phyloP scores from a whole-genome alignment of 30 jellyfish, hydroid and myxozoan genomes.

The Cassiopea andromeda region DNA sequence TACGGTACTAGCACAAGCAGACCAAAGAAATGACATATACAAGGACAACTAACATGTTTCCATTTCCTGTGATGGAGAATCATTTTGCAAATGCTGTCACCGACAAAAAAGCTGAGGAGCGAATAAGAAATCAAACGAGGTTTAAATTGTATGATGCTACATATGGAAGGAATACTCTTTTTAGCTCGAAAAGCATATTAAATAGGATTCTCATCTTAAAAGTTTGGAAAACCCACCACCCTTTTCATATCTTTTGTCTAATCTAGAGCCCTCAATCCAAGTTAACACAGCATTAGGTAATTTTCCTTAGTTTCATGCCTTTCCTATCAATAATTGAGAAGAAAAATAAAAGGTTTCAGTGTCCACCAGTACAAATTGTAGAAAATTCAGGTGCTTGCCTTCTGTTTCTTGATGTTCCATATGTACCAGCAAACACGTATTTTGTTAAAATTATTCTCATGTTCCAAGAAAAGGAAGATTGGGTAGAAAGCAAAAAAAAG shows the following conservation, averaged over 20 bases:
- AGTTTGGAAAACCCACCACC: not conserved
- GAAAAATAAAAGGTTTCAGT: conserved; percentile 8
- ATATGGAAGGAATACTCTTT: conserved; percentile 13
- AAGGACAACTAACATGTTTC: not conserved
- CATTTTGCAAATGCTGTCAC: conserved; percentile 29
- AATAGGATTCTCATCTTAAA: conserved; percentile 12
- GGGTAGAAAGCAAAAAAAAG: not conserved
- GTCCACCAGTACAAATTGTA: not conserved
- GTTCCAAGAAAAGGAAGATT: not conserved
- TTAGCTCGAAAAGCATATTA: conserved; percentile 5
- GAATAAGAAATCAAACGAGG: conserved; percentile 10
- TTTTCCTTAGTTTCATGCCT: conserved; percentile 23
- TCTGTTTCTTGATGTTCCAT: conserved; percentile 16
- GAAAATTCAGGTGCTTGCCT: conserved; percentile 28
- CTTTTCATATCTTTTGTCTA: conserved; percentile 23
- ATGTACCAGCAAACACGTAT: not conserved
- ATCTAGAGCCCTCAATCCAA: conserved; percentile 20
- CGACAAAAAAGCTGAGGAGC: conserved; percentile 1
- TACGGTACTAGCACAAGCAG: conserved; percentile 23
- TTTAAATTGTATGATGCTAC: conserved; percentile 5
- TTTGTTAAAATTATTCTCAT: not conserved
- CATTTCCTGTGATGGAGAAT: conserved; percentile 24
- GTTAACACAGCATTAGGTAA: conserved; percentile 19
- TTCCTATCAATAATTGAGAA: conserved; percentile 10
- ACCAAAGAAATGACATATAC: conserved; percentile 11